phyloP scores from a whole-genome alignment of 2,797 vertebrate species.

The Paratrypauchen microcephalus region DNA sequence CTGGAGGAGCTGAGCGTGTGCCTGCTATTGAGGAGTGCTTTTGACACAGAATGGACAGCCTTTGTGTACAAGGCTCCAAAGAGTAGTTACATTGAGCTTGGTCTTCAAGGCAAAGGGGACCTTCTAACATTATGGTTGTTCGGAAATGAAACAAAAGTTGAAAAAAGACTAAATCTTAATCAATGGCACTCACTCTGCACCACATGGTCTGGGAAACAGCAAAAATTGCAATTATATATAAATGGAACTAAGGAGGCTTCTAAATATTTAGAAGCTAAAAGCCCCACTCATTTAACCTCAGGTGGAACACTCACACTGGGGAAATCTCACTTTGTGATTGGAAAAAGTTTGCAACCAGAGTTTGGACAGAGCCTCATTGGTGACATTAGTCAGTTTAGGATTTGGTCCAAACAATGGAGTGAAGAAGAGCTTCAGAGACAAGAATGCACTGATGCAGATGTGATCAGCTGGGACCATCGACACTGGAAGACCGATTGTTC shows the following conservation, averaged over 20 bases:
- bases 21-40: slow-evolving; percentile 30
- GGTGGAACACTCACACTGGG: slow-evolving; percentile 77
- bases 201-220: slow-evolving; percentile 66
- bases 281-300: slow-evolving; percentile 30
- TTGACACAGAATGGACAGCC: slow-evolving; percentile 63
- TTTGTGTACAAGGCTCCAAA: slow-evolving; percentile 74
- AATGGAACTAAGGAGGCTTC: slow-evolving; percentile 39
- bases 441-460: slow-evolving; percentile 73
- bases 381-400: slow-evolving; percentile 71
- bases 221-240: slow-evolving; percentile 62
- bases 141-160: slow-evolving; percentile 21
- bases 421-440: slow-evolving; percentile 39
- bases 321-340: slow-evolving; percentile 55
- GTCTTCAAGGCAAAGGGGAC: slow-evolving; percentile 50
- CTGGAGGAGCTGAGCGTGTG: slow-evolving; percentile 73
- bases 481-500: slow-evolving; percentile 60
- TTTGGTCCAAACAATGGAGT: slow-evolving; percentile 70
- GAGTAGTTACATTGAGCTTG: slow-evolving; percentile 52
- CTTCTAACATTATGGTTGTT: slow-evolving; percentile 63
- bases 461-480: slow-evolving; percentile 72
- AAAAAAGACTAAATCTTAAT: neutral
- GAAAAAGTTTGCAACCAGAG: slow-evolving; percentile 36
- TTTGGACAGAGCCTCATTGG: slow-evolving; percentile 59
- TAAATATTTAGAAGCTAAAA: fast-evolving
- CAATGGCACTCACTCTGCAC: slow-evolving; percentile 73